A percentile compares a stretch with the other conserved stretches of the same genome.
These are phyloP conservation scores for Petrosia ficiformis DNA, from an alignment of 37 sponge, comb jelly and placozoan genomes.

Conservation along the genomic window DNA sequence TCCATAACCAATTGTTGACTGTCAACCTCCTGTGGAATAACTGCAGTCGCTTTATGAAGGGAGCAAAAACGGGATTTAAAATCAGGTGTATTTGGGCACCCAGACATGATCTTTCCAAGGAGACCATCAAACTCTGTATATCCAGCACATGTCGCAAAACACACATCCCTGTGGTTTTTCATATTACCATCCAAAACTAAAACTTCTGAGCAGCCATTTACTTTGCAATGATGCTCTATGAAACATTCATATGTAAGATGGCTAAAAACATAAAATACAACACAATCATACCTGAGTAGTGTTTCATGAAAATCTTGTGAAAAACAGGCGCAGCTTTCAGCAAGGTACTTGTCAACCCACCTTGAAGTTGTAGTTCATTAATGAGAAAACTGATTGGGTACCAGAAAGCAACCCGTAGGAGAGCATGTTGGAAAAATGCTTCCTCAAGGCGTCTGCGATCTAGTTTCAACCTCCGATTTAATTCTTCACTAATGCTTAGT, in stretches of 20 bases:
- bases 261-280: not conserved
- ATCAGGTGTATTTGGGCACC: conserved; percentile 28
- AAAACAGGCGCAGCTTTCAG: not conserved
- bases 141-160: conserved; percentile 9
- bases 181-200: conserved; percentile 36
- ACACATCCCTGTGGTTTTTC: conserved; percentile 27
- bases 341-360: not conserved
- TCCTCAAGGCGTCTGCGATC: conserved; percentile 40
- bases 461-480: not conserved
- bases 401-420: conserved; percentile 15
- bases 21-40: not conserved
- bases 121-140: conserved; percentile 25
- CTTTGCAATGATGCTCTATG: conserved; percentile 20
- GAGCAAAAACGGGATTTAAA: conserved; percentile 12
- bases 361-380: conserved; percentile 3
- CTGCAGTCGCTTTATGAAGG: conserved; percentile 8
- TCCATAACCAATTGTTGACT: not conserved
- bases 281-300: conserved; percentile 22
- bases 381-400: conserved; percentile 13
- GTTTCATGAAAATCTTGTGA: conserved; percentile 24
- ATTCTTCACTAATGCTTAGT: not conserved
- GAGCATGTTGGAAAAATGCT: conserved; percentile 29
- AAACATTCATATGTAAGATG: not conserved
- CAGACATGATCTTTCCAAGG: conserved; percentile 25
- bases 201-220: conserved; percentile 21